Base-by-base conservation (phyloP, 1,140 invertebrate genomes). In the Cherax destructor region DNA sequence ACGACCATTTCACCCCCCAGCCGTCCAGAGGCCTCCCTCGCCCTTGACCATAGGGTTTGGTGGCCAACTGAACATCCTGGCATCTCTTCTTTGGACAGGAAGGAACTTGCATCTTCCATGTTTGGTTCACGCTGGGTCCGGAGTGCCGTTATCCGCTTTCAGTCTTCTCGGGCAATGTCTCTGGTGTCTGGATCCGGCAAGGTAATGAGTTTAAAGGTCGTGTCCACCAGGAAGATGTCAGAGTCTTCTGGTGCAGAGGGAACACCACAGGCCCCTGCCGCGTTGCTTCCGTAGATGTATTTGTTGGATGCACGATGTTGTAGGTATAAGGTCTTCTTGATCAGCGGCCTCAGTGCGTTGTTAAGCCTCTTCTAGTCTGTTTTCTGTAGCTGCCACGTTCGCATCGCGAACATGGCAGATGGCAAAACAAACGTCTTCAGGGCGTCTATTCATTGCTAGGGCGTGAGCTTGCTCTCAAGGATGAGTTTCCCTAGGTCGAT, bases 151-250 rank as follows among this genome's bases (percentile, higher is more conserved):
- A 65, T 16, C 3, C 61, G 10, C 61, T 65, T 13, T 10, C 61
- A 65, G 0, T 65, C 61, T 0, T 13, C 61, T 65, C 1, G 11
- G 61, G 61, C 61, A 18, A 21, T 65, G 5, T 65, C 61, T n/a
- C n/a, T n/a, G n/a, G n/a, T n/a, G n/a, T n/a, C n/a, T n/a, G n/a
- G n/a, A n/a, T n/a, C n/a, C n/a, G 61, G 61, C 18, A 16, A 16
- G 18, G 61, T 92, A 13, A 92, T 80, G 5, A 92, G 52, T 92
- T 92, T 92, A 80, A 92, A 92, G 4, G 91, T 79, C 21, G 52
- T 65, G 56, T 92, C 91, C 4, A 92, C 52, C 16, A 92, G 47
- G 81, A 92, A 92, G 3, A 92, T 59, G 69, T 92, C 91, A 56
- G 59, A 84, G 24, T 93, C 91, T 77, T 92, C 83, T 24, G 91